phyloP scores from a whole-genome alignment of 2,797 vertebrate genomes.

The Epinephelus coioides region DNA sequence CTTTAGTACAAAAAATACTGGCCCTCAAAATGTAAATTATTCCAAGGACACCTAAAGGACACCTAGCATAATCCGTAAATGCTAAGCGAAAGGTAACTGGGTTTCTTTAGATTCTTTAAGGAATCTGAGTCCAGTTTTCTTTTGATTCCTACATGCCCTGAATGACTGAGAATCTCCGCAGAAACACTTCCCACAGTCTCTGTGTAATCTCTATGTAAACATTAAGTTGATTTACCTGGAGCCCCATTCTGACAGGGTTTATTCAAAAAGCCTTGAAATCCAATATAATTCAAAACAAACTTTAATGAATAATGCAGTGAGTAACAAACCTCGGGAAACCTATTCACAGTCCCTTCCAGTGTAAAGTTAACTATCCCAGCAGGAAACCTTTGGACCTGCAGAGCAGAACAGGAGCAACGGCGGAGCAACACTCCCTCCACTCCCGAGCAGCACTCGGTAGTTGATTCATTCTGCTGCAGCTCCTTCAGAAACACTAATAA shows the following conservation, averaged over 20 bases:
- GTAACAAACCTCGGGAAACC: constrained; percentile 41
- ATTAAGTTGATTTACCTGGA: constrained; percentile 10
- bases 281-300: constrained; percentile 57
- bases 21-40: not conserved
- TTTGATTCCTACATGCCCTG: not conserved
- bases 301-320: constrained; percentile 62
- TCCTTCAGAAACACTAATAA: constrained; percentile 82
- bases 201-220: constrained; percentile 6
- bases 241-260: not conserved
- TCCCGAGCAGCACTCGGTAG: constrained; percentile 36
- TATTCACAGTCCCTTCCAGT: constrained; percentile 40
- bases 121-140: not conserved
- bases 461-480: constrained; percentile 73
- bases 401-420: constrained; percentile 61
- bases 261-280: constrained; percentile 45
- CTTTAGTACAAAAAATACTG: not conserved
- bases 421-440: constrained; percentile 36
- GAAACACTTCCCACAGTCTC: constrained; percentile 2
- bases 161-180: not conserved
- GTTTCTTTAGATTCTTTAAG: not conserved
- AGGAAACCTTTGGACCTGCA: constrained; percentile 62
- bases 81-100: not conserved
- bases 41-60: not conserved
- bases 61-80: not conserved
- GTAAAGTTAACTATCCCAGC: constrained; percentile 60